These are phyloP conservation scores for Aromia moschata DNA, from an alignment of 2,888 invertebrate species.

Conservation along the genomic window DNA sequence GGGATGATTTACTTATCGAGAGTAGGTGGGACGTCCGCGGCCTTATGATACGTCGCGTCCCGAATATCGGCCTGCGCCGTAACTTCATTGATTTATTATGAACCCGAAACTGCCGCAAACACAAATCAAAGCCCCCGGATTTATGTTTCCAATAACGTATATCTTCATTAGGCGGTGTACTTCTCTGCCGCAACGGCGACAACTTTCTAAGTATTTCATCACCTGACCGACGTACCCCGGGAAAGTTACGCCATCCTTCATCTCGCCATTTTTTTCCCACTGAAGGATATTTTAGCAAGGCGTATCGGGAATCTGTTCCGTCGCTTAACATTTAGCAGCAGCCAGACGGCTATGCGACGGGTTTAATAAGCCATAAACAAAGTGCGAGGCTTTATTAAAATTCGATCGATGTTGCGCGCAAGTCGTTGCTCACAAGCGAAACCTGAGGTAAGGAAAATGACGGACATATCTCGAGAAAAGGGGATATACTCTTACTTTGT, in stretches of 20 bases:
- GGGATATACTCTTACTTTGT: too few relatives aligned
- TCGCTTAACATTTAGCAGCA: neutral
- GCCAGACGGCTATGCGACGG: neutral
- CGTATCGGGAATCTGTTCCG: neutral
- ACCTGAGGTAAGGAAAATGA: too few relatives aligned
- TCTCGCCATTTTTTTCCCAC: neutral
- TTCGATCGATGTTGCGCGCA: too few relatives aligned
- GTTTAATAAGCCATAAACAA: neutral
- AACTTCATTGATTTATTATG: conserved; percentile 57
- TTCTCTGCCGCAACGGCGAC: conserved; percentile 34
- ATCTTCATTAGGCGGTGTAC: conserved; percentile 54
- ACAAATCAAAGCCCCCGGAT: conserved; percentile 58
- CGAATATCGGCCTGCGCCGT: conserved; percentile 40
- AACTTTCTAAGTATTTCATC: conserved; percentile 46
- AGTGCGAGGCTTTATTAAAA: neutral
- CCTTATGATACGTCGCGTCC: conserved; percentile 46
- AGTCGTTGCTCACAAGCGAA: too few relatives aligned
- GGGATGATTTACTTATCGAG: conserved; percentile 53
- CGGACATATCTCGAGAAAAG: too few relatives aligned
- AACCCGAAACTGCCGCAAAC: conserved; percentile 57
- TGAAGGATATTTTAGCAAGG: neutral
- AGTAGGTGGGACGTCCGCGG: conserved; percentile 47
- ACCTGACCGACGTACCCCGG: conserved; percentile 32
- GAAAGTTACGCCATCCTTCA: conserved; percentile 12
- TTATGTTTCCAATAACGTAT: conserved; percentile 59